Percentiles rank a stretch among this genome's conserved stretches.
phyloP scores from a whole-genome alignment of 1,140 invertebrate species.

The Eubasilissa regina region DNA sequence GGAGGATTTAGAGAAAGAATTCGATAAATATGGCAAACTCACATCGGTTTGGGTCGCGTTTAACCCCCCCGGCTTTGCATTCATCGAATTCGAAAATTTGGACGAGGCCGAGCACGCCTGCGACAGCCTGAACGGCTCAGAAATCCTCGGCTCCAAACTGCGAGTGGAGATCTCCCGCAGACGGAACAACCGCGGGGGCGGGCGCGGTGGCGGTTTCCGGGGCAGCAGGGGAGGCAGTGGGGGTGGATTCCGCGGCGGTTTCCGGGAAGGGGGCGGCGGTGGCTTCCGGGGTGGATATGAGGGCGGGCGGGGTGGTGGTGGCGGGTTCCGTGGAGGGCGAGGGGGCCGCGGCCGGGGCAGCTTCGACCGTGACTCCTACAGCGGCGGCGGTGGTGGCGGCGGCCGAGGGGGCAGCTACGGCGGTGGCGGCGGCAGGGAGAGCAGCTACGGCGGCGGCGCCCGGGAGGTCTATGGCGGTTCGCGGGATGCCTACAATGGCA shows the following conservation, averaged over 20 bases:
- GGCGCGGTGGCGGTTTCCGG: slow-evolving; percentile 69
- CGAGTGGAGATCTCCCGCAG: slow-evolving; percentile 62
- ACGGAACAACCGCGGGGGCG: slow-evolving; percentile 60
- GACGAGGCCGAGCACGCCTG: slow-evolving; percentile 96
- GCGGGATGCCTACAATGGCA: slow-evolving; percentile 69
- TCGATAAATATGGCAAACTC: slow-evolving; percentile 92
- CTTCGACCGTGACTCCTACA: slow-evolving; percentile 75
- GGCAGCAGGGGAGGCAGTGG: slow-evolving; percentile 67
- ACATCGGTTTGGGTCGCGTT: slow-evolving; percentile 91
- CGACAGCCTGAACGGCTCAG: slow-evolving; percentile 90
- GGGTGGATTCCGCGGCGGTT: slow-evolving; percentile 65
- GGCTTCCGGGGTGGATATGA: slow-evolving; percentile 71
- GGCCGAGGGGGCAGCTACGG: slow-evolving; percentile 36
- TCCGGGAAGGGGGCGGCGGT: slow-evolving; percentile 72
- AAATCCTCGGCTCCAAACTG: slow-evolving; percentile 85
- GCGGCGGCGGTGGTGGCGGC: slow-evolving; percentile 37
- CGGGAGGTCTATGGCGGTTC: slow-evolving; percentile 64
- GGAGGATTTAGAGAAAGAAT: slow-evolving; percentile 89
- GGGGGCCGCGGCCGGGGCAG: slow-evolving; percentile 65
- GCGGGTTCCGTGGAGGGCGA: slow-evolving; percentile 71
- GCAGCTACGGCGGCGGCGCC: slow-evolving; percentile 61
- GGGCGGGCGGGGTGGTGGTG: slow-evolving; percentile 78
- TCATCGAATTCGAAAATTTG: slow-evolving; percentile 97
- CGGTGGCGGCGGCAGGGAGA: slow-evolving; percentile 45
- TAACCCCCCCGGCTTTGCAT: slow-evolving; percentile 93